Evolutionary conservation across 2,113 vertebrate species (phyloP).

Genomic region (Parus major): DNA sequence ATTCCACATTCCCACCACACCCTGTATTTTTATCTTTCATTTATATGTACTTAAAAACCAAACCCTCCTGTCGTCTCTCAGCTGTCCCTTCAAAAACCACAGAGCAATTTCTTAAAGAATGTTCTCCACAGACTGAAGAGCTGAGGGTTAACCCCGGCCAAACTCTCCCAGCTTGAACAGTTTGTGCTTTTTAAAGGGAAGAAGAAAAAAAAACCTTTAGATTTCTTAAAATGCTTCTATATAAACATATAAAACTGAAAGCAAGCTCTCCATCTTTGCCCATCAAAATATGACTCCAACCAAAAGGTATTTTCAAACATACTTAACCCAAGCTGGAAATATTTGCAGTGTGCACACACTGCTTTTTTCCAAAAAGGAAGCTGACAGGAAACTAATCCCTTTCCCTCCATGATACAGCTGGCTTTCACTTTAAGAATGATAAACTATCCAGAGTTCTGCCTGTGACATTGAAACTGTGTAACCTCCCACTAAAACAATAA

Average conservation of each 20-base stretch:
- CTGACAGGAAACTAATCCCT: conserved; percentile 58
- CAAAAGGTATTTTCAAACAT: conserved; percentile 44
- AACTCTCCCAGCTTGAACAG: not conserved
- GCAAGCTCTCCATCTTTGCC: conserved; percentile 6
- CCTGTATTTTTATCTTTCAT: not conserved
- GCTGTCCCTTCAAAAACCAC: conserved; percentile 68
- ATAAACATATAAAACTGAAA: conserved; percentile 30
- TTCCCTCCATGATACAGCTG: conserved; percentile 28
- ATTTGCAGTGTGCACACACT: not conserved
- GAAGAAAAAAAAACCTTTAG: not conserved
- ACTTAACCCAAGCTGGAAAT: conserved; percentile 39
- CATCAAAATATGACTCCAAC: conserved; percentile 33
- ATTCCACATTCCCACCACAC: not conserved
- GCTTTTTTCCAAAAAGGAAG: conserved; percentile 59
- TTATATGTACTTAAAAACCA: not conserved
- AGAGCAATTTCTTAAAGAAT: not conserved
- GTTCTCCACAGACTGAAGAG: not conserved
- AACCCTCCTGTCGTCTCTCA: not conserved
- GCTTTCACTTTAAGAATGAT: conserved; percentile 34
- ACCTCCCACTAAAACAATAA: not conserved
- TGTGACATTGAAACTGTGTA: not conserved
- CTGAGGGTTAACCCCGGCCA: not conserved
- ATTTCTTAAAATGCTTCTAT: not conserved
- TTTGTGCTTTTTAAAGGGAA: not conserved
- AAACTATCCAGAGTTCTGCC: not conserved